Evolutionary conservation across 2,797 vertebrate genomes (phyloP).

Genomic region (Pitangus sulphuratus): DNA sequence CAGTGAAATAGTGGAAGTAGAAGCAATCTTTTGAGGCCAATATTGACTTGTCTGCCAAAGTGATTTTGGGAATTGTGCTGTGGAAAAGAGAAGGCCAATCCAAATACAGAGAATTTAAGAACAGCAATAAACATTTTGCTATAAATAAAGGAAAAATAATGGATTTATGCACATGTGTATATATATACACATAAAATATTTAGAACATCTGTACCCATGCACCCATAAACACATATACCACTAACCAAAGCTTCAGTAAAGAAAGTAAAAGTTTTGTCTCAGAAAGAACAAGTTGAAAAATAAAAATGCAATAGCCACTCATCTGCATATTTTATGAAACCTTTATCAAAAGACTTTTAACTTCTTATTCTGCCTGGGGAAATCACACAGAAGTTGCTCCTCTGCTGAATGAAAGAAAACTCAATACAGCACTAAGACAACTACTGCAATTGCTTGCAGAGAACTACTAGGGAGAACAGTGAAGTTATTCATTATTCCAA

Average conservation of each 20-base stretch:
- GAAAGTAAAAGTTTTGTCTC: neutral
- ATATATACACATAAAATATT: neutral
- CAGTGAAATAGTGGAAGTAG: neutral
- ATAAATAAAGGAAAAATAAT: neutral
- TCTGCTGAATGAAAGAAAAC: neutral
- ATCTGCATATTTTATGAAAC: neutral
- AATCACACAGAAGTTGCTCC: neutral
- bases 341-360: rapidly evolving
- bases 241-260: neutral
- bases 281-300: neutral
- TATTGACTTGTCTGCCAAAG: neutral
- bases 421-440: neutral
- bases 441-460: neutral
- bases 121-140: neutral
- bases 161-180: too few species aligned
- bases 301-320: neutral
- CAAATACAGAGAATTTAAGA: neutral
- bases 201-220: rapidly evolving
- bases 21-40: neutral
- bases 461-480: neutral
- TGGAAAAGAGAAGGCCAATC: neutral
- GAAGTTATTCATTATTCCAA: neutral
- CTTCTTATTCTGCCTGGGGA: neutral
- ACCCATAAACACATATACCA: neutral
- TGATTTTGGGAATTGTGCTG: neutral